A percentile compares a stretch with the other conserved stretches of the same genome.
Conservation (phyloP, 1,140 invertebrate species). For the Drosophila lini region DNA sequence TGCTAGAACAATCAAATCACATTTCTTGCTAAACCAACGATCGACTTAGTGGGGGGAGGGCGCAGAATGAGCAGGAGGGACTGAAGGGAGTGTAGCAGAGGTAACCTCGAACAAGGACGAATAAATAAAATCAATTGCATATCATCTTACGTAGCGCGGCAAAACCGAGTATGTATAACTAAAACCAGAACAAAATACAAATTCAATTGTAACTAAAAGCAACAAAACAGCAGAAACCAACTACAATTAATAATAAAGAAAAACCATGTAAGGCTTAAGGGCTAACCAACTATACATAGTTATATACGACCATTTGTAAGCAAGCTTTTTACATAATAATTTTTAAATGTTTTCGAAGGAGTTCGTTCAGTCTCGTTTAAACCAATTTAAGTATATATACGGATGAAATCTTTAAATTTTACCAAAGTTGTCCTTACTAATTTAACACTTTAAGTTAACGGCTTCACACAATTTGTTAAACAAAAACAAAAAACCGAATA, state of each 20-base stretch:
- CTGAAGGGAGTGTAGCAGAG: slow-evolving; percentile 23
- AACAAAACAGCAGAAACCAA: slow-evolving; percentile 55
- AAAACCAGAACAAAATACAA: slow-evolving; percentile 29
- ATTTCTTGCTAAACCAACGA: slow-evolving; percentile 72
- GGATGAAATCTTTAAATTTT: slow-evolving; percentile 64
- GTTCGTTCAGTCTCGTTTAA: slow-evolving; percentile 52
- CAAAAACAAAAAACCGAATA: slow-evolving; percentile 50
- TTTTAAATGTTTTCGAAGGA: slow-evolving; percentile 28
- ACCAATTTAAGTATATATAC: slow-evolving; percentile 56
- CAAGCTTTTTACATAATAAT: slow-evolving; percentile 47
- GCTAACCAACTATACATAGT: slow-evolving; percentile 46
- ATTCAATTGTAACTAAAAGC: slow-evolving; percentile 63
- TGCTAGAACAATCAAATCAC: slow-evolving; percentile 82
- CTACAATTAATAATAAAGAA: slow-evolving; percentile 58
- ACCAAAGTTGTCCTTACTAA: slow-evolving; percentile 84
- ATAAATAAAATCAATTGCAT: slow-evolving; percentile 77
- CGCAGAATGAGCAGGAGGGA: slow-evolving; percentile 12
- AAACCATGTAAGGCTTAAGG: slow-evolving; percentile 54
- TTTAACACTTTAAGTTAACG: slow-evolving; percentile 67
- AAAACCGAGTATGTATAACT: slow-evolving; percentile 37
- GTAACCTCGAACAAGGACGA: slow-evolving; percentile 40
- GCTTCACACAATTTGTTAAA: slow-evolving; percentile 63
- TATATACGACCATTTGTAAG: slow-evolving; percentile 32
- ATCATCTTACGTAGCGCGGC: slow-evolving; percentile 77
- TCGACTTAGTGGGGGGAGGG: slow-evolving; percentile 44